These are phyloP conservation scores for Talpa occidentalis DNA, from an alignment of 2,113 vertebrate genomes.

Conservation along the genomic window DNA sequence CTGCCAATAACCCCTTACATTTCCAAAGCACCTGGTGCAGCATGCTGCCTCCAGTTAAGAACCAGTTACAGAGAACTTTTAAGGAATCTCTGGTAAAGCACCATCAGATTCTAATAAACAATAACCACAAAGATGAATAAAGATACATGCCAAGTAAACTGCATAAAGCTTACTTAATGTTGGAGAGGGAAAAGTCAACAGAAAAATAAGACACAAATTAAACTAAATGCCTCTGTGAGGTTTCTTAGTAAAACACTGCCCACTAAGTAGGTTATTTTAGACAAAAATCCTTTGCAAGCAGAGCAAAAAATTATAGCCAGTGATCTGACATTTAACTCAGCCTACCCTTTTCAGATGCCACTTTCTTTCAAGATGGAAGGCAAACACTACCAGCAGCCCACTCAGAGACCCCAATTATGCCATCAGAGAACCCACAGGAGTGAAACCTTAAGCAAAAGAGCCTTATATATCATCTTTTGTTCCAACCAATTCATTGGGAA, in stretches of 20 bases:
- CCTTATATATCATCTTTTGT: not conserved
- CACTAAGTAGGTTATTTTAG: slow-evolving; percentile 8
- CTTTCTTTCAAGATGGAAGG: slow-evolving; percentile 41
- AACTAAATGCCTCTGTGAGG: not conserved
- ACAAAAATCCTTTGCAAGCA: slow-evolving; percentile 26
- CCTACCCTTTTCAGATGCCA: not conserved
- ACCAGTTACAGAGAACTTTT: not conserved
- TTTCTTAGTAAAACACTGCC: slow-evolving; percentile 16
- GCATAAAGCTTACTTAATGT: not conserved
- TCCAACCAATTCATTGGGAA: not conserved
- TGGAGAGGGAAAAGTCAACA: not conserved
- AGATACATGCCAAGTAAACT: not conserved
- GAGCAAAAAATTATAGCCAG: not conserved
- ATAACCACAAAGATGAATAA: not conserved
- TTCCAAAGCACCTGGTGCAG: not conserved
- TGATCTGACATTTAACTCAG: slow-evolving; percentile 8
- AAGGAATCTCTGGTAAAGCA: not conserved
- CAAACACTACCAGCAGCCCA: not conserved
- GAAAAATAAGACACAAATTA: slow-evolving; percentile 14
- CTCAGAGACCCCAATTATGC: not conserved
- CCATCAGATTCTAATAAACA: not conserved
- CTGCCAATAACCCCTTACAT: not conserved
- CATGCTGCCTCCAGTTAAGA: not conserved
- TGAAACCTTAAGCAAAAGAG: not conserved
- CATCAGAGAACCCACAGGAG: not conserved